Percentiles rank a stretch among this genome's conserved stretches.
These are phyloP conservation scores for Piscicola geometra DNA, from an alignment of 2,888 invertebrate genomes.

Conservation along the genomic window DNA sequence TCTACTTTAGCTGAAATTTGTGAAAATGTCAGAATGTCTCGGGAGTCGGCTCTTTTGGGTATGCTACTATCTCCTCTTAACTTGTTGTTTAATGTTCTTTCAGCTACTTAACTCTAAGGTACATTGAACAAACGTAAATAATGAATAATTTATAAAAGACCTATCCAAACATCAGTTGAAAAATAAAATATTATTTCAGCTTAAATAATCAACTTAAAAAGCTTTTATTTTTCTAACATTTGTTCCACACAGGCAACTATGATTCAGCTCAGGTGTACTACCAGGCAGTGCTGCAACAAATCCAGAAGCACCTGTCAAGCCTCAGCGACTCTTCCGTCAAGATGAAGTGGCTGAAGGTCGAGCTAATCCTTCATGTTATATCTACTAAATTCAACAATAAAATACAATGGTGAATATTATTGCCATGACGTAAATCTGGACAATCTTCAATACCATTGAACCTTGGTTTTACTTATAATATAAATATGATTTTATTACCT, in stretches of 20 bases:
- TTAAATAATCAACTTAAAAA: too few species aligned
- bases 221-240: too few species aligned
- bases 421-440: neutral
- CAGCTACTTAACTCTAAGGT: too few species aligned
- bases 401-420: neutral
- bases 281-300: conserved; percentile 84
- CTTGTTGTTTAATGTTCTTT: too few species aligned
- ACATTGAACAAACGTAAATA: too few species aligned
- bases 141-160: too few species aligned
- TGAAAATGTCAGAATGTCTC: conserved; percentile 86
- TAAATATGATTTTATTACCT: too few species aligned
- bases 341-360: conserved; percentile 65
- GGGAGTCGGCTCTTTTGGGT: conserved; percentile 81
- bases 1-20: conserved; percentile 45
- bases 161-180: too few species aligned
- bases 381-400: neutral
- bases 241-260: conserved; percentile 69
- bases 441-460: too few species aligned
- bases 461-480: too few species aligned
- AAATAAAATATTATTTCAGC: too few species aligned
- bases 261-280: conserved; percentile 89
- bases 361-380: neutral
- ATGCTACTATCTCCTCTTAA: too few species aligned
- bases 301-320: conserved; percentile 74
- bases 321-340: conserved; percentile 45